Base-by-base conservation (phyloP, 2,797 vertebrate genomes). In the Atherinosoma microstoma region DNA sequence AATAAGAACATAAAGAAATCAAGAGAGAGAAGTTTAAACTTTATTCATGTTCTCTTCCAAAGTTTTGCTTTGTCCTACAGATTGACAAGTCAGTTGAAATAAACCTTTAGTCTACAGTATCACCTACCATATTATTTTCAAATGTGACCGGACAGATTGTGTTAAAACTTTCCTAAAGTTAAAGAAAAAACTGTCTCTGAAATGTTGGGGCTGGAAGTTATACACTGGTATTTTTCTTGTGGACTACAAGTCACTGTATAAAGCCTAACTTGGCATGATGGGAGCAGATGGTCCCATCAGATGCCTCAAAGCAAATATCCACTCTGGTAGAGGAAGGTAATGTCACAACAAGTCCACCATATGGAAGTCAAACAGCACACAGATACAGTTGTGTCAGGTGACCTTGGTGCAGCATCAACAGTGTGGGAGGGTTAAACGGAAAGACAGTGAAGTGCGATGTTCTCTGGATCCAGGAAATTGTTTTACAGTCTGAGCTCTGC, bases 371-470 rank as follows among this genome's bases (percentile, higher is more conserved):
- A 76, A 67, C 73, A 73, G 75, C 79, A 73, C 72, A 70, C 65
- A 73, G 61, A 86, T 75, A 72, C 56, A 1, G 63, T 47, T 22
- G 34, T 69, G 73, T 59, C 71, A 78, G 60, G 45, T 80, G 86
- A 92, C 92, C 91, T 92, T 90, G 84, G 58, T 58, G 53, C 68
- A 79, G 66, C 76, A 78, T 80, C 40, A 49, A 64, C 9, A 58
- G 53, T 58, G 53, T 60, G 53, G 66, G 61, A 8, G 58, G 56
- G 60, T 34, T 59, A 60, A n/a, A 47, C 22, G 57, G 65, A 45
- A 54, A 71, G 45, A 75, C 58, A 3, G 61, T 57, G 62, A 66
- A 70, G 75, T 74, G 75, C 68, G 57, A 79, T 73, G 64, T 74
- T 84, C 73, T 85, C 63, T 67, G 27, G 30, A 74, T 81, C 36